Conservation (phyloP, 2,113 vertebrate species). For the Girardinichthys multiradiatus region DNA sequence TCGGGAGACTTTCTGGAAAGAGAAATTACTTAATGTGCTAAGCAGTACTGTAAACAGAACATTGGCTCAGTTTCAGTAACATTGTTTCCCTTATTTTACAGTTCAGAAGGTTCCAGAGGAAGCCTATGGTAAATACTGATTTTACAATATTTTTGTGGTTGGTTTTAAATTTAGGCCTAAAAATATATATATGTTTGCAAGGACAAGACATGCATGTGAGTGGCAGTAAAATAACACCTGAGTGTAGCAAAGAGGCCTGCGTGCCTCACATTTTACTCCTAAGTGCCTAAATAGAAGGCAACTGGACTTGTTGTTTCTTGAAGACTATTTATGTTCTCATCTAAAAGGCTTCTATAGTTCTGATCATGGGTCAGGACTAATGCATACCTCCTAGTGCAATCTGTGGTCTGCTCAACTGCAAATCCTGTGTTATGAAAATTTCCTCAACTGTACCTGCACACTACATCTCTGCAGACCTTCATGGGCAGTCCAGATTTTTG, state of each 20-base stretch:
- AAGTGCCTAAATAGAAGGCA: neutral
- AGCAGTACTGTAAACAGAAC: neutral
- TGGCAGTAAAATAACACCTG: neutral
- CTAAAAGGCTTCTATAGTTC: neutral
- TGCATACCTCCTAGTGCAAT: no score
- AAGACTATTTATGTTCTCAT: neutral
- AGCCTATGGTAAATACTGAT: conserved; percentile 76
- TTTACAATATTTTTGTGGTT: conserved; percentile 14
- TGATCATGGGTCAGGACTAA: no score
- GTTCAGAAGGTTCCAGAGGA: conserved; percentile 78
- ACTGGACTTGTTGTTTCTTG: neutral
- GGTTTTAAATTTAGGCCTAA: neutral
- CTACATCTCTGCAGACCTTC: no score
- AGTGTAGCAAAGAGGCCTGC: neutral
- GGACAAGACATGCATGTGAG: neutral
- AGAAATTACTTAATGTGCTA: no score
- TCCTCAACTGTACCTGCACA: no score
- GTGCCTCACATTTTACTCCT: no score
- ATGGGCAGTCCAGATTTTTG: no score
- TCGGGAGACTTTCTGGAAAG: no score
- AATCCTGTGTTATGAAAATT: no score
- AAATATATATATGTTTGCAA: neutral
- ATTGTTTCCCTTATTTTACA: conserved; percentile 60
- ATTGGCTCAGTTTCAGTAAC: neutral
- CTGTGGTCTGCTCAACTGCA: no score